Evolutionary conservation across 2,113 vertebrate genomes (phyloP).

Genomic region (Taxidea taxus): DNA sequence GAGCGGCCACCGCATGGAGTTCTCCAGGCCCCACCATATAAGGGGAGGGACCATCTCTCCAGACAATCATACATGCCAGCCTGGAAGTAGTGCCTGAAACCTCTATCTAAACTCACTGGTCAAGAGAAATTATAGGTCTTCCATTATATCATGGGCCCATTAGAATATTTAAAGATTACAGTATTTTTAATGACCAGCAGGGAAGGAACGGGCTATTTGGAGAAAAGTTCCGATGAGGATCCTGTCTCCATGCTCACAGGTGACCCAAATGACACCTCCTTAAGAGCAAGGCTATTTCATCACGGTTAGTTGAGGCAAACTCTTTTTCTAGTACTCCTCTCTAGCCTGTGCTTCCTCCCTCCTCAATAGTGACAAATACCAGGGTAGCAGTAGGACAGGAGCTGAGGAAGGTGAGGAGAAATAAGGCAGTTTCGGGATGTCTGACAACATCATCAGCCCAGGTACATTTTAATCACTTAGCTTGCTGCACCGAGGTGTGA

Average conservation of each 20-base stretch:
- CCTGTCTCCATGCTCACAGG: fast-evolving
- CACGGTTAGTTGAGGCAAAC: not conserved
- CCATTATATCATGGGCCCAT: not conserved
- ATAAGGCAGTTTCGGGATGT: fast-evolving
- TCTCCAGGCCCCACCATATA: not conserved
- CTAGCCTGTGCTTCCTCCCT: fast-evolving
- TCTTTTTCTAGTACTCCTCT: not conserved
- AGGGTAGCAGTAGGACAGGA: not conserved
- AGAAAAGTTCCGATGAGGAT: not conserved
- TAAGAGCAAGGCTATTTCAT: not conserved
- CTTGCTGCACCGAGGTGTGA: not conserved
- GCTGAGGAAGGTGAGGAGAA: not conserved
- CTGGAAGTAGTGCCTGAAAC: not conserved
- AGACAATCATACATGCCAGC: fast-evolving
- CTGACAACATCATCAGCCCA: fast-evolving
- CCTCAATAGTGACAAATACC: not conserved
- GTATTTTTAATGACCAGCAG: not conserved
- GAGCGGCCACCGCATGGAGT: not conserved
- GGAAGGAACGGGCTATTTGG: no score
- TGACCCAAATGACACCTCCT: not conserved
- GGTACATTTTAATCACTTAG: fast-evolving
- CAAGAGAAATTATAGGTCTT: not conserved
- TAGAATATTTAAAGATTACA: not conserved
- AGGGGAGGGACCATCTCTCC: no score
- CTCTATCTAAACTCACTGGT: not conserved